A percentile compares a stretch with the other conserved stretches of the same genome.
Conservation (phyloP, 2,888 invertebrate genomes). For the Aleiodes leptofemur region DNA sequence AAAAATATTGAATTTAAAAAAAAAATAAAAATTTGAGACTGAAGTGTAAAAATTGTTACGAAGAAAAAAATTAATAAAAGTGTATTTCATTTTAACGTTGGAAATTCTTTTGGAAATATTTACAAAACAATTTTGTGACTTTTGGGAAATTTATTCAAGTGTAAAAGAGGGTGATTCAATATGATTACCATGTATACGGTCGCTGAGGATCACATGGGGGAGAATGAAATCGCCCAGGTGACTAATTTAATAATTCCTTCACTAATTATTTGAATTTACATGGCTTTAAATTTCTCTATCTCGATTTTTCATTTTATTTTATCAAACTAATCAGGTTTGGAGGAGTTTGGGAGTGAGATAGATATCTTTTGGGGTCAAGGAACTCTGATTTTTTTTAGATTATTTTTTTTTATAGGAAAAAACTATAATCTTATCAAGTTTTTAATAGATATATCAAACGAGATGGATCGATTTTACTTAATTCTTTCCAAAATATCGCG, state of each 20-base stretch:
- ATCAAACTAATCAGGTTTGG: slow-evolving; percentile 44
- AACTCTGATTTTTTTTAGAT: background rate
- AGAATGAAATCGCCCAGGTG: slow-evolving; percentile 79
- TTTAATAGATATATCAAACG: no score
- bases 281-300: slow-evolving; percentile 18
- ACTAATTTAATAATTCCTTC: slow-evolving; percentile 55
- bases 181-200: slow-evolving; percentile 74
- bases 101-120: background rate
- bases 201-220: slow-evolving; percentile 76
- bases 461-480: no score
- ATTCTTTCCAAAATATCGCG: no score
- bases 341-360: no score
- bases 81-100: no score
- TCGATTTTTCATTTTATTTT: slow-evolving; percentile 20
- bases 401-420: no score
- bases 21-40: no score
- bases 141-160: background rate
- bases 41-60: no score
- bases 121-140: background rate
- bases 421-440: no score
- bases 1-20: background rate
- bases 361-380: no score
- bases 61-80: no score
- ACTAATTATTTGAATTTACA: slow-evolving; percentile 6
- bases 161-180: slow-evolving; percentile 28